Base-by-base conservation (phyloP, 2,113 vertebrate species). In the Saccopteryx leptura region DNA sequence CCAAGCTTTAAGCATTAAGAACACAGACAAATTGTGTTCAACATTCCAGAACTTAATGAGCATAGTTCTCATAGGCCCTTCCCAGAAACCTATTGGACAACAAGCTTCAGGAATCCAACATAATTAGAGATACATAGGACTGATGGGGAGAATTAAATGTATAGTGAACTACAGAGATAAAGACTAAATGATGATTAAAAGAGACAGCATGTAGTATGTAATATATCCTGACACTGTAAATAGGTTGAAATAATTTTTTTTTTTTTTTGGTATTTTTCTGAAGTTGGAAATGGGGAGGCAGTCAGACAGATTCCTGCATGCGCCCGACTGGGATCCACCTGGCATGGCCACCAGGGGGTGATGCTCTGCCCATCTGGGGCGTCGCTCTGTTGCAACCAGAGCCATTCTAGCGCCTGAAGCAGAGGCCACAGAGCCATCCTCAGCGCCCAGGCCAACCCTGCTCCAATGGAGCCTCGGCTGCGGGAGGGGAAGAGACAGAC, bases 71-170 rank as follows among this genome's bases (percentile, higher is more conserved):
- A 91, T 26, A 76, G 87, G 60, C 39, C 66, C 50, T 89, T 66
- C 19, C 75, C 60, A 31, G 50, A 76, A 92, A 76, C 48, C 54
- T 69, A 91, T 31, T 88, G 76, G 33, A 86, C 76, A 84, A 83
- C 39, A 87, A 90, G 48, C 58, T 92, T 94, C 60, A 69, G 15
- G 68, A 96, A 91, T 89, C 52, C 54, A 91, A 91, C 81, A 76
- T 79, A 91, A 87, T 74, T 31, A 74, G 10, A 87, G 31, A 78
- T 15, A 89, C 26, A 79, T 50, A 63, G 54, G 54, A 81, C 69
- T 68, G 48, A 52, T 23, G 19, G 4, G 63, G 26, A 75, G n/a
- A 46, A 69, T 72, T 72, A 90, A 81, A 68, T 80, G 23, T 39
- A 88, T 14, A 92, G 52, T 68, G 85, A 74, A 6, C 66, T 54